These are phyloP conservation scores for Papilio machaon DNA, from an alignment of 1,140 invertebrate genomes.

Conservation along the genomic window DNA sequence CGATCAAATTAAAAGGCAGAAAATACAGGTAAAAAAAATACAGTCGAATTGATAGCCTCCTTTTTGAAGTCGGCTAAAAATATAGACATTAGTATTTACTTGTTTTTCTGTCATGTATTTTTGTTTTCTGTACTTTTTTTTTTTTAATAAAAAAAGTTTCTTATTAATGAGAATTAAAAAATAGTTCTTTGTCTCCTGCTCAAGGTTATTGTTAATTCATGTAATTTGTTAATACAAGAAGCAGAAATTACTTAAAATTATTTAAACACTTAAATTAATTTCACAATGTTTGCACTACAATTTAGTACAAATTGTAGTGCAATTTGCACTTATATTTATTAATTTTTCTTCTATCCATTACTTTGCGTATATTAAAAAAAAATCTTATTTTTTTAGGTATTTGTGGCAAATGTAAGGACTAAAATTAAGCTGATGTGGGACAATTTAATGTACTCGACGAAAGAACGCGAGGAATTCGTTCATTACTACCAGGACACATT, in stretches of 20 bases:
- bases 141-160: too few relatives aligned
- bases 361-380: neutral
- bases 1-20: constrained; percentile 72
- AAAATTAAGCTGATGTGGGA: constrained; percentile 89
- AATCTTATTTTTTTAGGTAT: constrained; percentile 70
- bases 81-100: neutral
- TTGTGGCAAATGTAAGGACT: constrained; percentile 86
- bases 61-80: too few relatives aligned
- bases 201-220: too few relatives aligned
- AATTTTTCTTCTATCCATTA: neutral
- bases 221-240: too few relatives aligned
- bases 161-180: too few relatives aligned
- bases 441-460: constrained; percentile 85
- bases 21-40: constrained; percentile 64
- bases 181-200: too few relatives aligned
- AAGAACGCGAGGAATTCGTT: constrained; percentile 84
- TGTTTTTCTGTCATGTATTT: neutral
- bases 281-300: too few relatives aligned
- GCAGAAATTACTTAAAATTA: too few relatives aligned
- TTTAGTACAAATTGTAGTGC: too few relatives aligned
- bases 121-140: too few relatives aligned
- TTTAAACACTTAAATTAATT: too few relatives aligned
- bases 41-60: neutral
- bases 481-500: constrained; percentile 84
- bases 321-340: too few relatives aligned